phyloP scores from a whole-genome alignment of 2,797 vertebrate genomes.

The Tangara arthus region DNA sequence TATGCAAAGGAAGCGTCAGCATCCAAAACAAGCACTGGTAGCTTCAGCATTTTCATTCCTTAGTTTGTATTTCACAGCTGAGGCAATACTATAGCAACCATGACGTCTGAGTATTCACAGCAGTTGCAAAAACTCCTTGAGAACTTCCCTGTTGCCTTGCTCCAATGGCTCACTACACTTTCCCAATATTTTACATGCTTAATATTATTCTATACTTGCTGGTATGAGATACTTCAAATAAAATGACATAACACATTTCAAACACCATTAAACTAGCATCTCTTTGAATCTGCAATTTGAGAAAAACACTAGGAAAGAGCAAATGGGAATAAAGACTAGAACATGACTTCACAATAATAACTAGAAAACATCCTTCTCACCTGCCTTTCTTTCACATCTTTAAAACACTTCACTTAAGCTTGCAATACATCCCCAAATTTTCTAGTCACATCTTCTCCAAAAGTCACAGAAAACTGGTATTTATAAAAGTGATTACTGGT shows the following conservation, averaged over 20 bases:
- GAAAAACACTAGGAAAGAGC: neutral
- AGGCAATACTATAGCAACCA: neutral
- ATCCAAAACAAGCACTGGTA: neutral
- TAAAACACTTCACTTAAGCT: neutral
- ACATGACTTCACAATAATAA: neutral
- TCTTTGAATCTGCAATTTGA: neutral
- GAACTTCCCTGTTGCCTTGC: neutral
- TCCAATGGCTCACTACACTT: neutral
- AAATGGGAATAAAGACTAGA: neutral
- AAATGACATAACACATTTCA: neutral
- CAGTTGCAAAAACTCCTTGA: neutral
- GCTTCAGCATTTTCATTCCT: neutral
- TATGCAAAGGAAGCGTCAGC: neutral
- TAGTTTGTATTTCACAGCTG: neutral
- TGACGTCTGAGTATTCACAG: neutral
- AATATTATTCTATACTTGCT: neutral
- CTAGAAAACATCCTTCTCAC: neutral
- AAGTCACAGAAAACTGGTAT: neutral
- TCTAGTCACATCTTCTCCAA: neutral
- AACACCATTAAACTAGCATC: neutral
- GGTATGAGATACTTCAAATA: neutral
- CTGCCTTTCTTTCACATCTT: neutral
- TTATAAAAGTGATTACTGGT: neutral
- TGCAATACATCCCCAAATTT: neutral
- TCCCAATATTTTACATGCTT: neutral